Conservation (phyloP, 2,113 vertebrate species). For the Passer domesticus region DNA sequence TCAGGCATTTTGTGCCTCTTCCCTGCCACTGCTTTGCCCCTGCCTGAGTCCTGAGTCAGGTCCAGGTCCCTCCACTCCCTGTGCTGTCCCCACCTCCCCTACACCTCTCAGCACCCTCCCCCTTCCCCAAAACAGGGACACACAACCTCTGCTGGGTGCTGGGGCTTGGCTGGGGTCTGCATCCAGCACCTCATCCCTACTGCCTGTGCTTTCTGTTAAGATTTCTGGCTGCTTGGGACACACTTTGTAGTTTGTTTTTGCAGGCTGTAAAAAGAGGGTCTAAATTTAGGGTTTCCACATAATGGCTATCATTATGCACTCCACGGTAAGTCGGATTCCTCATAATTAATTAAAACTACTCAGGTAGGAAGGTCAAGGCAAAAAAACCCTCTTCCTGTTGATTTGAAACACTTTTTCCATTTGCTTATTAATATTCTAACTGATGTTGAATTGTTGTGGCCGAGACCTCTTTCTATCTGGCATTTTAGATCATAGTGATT, state of each 20-base stretch:
- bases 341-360: conserved; percentile 40
- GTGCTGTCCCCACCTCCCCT: not conserved
- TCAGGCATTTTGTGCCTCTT: not conserved
- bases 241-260: not conserved
- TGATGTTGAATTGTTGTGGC: not conserved
- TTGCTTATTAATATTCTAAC: conserved; percentile 2
- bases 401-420: conserved; percentile 2
- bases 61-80: fast-evolving
- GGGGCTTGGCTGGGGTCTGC: not conserved
- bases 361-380: conserved; percentile 17
- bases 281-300: conserved; percentile 4
- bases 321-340: not conserved
- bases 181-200: not conserved
- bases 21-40: not conserved
- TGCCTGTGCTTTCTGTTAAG: not conserved
- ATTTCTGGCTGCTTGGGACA: not conserved
- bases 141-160: not conserved
- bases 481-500: not conserved
- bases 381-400: not conserved
- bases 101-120: not conserved
- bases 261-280: not conserved
- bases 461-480: not conserved
- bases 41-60: fast-evolving
- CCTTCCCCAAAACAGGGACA: not conserved
- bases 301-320: not conserved